These are phyloP conservation scores for fruit fly (Drosophila melanogaster) DNA, from an alignment of 1,140 invertebrate species.

Conservation along the genomic window Release_6_plus_ISO1_MT NT_033779.5:7671501-7672000, in stretches of 20 bases:
- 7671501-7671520: constrained; percentile 66
- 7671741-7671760: too few species aligned
- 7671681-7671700: constrained; percentile 15
- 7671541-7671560: constrained; percentile 23
- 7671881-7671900: not conserved
- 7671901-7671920: constrained; percentile 19
- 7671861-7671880: not conserved
- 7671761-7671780: too few species aligned
- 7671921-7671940: constrained; percentile 39
- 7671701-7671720: too few species aligned
- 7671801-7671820: too few species aligned
- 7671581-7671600: constrained; percentile 38
- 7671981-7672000: constrained; percentile 11
- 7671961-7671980: not conserved
- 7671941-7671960: constrained; percentile 11
- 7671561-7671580: not conserved
- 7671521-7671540: constrained; percentile 65
- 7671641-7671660: constrained; percentile 19
- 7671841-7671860: not conserved
- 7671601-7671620: constrained; percentile 26
- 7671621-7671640: constrained; percentile 24
- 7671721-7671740: not conserved
- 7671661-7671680: not conserved
- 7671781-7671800: too few species aligned
- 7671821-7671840: too few species aligned